Evolutionary conservation across 2,113 vertebrate species (phyloP).

Genomic region (Lampris incognitus): DNA sequence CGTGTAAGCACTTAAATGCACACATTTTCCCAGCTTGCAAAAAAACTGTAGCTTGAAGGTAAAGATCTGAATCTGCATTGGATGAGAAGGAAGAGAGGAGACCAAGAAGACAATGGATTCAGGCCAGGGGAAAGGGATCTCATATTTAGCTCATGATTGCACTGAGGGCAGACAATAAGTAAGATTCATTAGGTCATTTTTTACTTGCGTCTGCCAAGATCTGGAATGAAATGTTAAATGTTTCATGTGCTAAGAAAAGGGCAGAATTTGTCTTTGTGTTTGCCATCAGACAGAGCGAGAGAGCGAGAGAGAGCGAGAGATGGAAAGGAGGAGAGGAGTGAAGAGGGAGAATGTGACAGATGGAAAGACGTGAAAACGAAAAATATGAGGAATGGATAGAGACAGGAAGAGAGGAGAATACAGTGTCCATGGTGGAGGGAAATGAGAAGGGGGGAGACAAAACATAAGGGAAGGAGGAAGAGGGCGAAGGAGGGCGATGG

Average conservation of each 20-base stretch:
- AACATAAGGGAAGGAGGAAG: slow-evolving; percentile 51
- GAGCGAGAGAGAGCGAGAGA: slow-evolving; percentile 50
- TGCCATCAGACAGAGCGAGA: slow-evolving; percentile 78
- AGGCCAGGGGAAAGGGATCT: slow-evolving; percentile 75
- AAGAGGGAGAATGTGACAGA: slow-evolving; percentile 36
- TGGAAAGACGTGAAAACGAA: slow-evolving; percentile 59
- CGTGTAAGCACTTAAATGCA: slow-evolving; percentile 17
- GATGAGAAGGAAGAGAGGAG: slow-evolving; percentile 55
- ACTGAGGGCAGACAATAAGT: slow-evolving; percentile 95
- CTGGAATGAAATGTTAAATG: slow-evolving; percentile 99
- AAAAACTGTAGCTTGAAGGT: slow-evolving; percentile 54
- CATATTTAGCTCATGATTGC: slow-evolving; percentile 88
- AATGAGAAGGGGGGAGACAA: slow-evolving; percentile 36
- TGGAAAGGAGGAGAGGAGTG: slow-evolving; percentile 24
- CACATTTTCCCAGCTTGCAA: slow-evolving; percentile 39
- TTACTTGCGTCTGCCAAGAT: slow-evolving; percentile 97
- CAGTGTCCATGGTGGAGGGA: slow-evolving; percentile 26
- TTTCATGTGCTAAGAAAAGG: slow-evolving; percentile 99
- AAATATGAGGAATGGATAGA: slow-evolving; percentile 57
- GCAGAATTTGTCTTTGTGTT: slow-evolving; percentile 98
- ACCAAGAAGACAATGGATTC: slow-evolving; percentile 78
- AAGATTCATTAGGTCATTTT: slow-evolving; percentile 99
- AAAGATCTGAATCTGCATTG: slow-evolving; percentile 49
- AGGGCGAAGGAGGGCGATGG: slow-evolving; percentile 39
- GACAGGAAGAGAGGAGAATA: slow-evolving; percentile 31